These are phyloP conservation scores for Aricia agestis DNA, from an alignment of 1,140 invertebrate genomes.

Conservation along the genomic window DNA sequence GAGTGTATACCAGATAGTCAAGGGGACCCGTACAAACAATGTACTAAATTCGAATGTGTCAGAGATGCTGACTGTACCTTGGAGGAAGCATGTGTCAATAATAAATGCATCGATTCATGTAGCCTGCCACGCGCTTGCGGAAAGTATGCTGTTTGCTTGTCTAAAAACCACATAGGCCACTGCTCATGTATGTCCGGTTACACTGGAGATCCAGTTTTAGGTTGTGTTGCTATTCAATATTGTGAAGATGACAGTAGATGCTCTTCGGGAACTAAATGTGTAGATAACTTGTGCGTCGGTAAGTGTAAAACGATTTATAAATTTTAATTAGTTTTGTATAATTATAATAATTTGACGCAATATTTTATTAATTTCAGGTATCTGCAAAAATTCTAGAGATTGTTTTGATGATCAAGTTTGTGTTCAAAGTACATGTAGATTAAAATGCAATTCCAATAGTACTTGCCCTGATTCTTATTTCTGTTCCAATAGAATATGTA, in stretches of 20 bases:
- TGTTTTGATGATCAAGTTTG: slow-evolving; percentile 89
- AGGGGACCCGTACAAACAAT: slow-evolving; percentile 84
- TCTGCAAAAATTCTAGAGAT: slow-evolving; percentile 86
- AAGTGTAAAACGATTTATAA: slow-evolving; percentile 43
- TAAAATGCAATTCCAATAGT: slow-evolving; percentile 85
- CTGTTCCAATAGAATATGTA: slow-evolving; percentile 89
- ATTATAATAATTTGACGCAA: slow-evolving; percentile 7
- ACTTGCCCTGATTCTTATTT: slow-evolving; percentile 89
- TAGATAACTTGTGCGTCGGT: slow-evolving; percentile 87
- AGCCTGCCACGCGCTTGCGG: slow-evolving; percentile 88
- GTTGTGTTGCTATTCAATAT: slow-evolving; percentile 87
- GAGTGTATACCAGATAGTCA: slow-evolving; percentile 85
- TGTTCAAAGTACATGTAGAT: slow-evolving; percentile 85
- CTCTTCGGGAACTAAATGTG: slow-evolving; percentile 86
- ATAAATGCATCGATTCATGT: slow-evolving; percentile 89
- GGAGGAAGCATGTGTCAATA: slow-evolving; percentile 85
- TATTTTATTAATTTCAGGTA: slow-evolving; percentile 61
- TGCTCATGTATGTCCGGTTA: slow-evolving; percentile 88
- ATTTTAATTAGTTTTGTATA: not conserved
- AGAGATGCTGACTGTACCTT: slow-evolving; percentile 85
- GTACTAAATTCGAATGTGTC: slow-evolving; percentile 85
- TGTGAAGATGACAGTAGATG: slow-evolving; percentile 87
- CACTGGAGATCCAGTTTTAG: slow-evolving; percentile 90
- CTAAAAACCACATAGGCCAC: slow-evolving; percentile 84
- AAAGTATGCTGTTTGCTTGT: slow-evolving; percentile 83